Conservation (phyloP, 2,797 vertebrate species). For the Amniataba percoides region DNA sequence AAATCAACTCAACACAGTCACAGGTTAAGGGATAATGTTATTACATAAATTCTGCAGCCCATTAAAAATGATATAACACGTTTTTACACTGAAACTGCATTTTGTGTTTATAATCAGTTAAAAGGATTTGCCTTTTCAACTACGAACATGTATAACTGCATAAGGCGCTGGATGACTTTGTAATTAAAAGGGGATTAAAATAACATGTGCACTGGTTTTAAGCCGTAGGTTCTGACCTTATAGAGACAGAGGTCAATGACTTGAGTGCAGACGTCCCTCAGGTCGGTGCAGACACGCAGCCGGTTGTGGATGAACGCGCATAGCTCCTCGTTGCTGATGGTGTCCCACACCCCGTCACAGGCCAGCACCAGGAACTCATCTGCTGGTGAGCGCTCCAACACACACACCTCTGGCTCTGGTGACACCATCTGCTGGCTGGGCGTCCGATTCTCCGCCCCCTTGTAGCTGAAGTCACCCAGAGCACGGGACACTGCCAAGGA, state of each 20-base stretch:
- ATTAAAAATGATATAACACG: conserved; percentile 51
- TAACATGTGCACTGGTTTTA: not conserved
- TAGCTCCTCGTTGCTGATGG: conserved; percentile 85
- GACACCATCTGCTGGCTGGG: conserved; percentile 88
- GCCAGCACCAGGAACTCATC: conserved; percentile 91
- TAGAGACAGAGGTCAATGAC: conserved; percentile 90
- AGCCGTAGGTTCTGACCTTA: conserved; percentile 82
- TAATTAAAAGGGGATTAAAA: not conserved
- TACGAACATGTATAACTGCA: conserved; percentile 1
- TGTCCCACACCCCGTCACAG: conserved; percentile 91
- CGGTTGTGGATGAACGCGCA: conserved; percentile 87
- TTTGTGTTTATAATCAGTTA: conserved; percentile 35
- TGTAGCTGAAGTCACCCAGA: conserved; percentile 90
- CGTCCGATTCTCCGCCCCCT: conserved; percentile 85
- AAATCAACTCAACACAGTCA: conserved; percentile 25
- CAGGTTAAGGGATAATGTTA: conserved; percentile 53
- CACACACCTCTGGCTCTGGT: conserved; percentile 88
- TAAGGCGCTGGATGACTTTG: not conserved
- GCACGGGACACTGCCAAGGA: conserved; percentile 90
- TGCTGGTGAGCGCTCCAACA: conserved; percentile 81
- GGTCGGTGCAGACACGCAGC: conserved; percentile 85
- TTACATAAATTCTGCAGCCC: conserved; percentile 38
- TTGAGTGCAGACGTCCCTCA: conserved; percentile 87
- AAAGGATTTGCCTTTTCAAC: conserved; percentile 35
- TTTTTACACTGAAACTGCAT: conserved; percentile 36